A percentile compares a stretch with the other conserved stretches of the same genome.
Evolutionary conservation across 2,888 invertebrate species (phyloP).

Genomic region (Amaurobius ferox): DNA sequence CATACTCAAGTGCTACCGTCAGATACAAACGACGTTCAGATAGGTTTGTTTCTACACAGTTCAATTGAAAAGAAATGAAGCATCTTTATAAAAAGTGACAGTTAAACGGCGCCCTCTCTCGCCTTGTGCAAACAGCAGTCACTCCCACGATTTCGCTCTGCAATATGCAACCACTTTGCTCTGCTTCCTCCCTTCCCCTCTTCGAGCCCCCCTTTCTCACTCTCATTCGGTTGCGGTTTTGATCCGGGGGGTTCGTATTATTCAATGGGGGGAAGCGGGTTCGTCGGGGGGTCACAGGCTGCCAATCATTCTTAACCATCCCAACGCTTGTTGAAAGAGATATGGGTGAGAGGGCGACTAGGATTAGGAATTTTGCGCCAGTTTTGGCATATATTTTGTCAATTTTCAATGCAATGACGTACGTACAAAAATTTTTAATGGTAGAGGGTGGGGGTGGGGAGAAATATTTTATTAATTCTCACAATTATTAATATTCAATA

Average conservation of each 20-base stretch:
- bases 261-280: conserved; percentile 24
- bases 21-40: neutral
- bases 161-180: conserved; percentile 67
- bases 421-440: too few relatives aligned
- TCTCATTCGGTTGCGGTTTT: conserved; percentile 57
- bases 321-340: conserved; percentile 42
- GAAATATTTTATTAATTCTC: too few relatives aligned
- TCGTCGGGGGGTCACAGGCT: conserved; percentile 45
- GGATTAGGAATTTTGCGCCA: neutral
- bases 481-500: too few relatives aligned
- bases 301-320: conserved; percentile 62
- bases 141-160: conserved; percentile 18
- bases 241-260: conserved; percentile 32
- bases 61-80: conserved; percentile 61
- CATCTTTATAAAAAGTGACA: conserved; percentile 53
- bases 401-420: too few relatives aligned
- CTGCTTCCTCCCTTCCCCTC: conserved; percentile 4
- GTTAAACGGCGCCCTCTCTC: conserved; percentile 41
- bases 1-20: neutral
- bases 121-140: conserved; percentile 54
- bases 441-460: too few relatives aligned
- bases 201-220: conserved; percentile 20
- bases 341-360: neutral
- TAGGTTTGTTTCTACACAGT: conserved; percentile 18
- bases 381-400: neutral